A percentile compares a stretch with the other conserved stretches of the same genome.
These are phyloP conservation scores for Listrodromus nycthemerus DNA, from an alignment of 2,888 invertebrate genomes.

Conservation along the genomic window DNA sequence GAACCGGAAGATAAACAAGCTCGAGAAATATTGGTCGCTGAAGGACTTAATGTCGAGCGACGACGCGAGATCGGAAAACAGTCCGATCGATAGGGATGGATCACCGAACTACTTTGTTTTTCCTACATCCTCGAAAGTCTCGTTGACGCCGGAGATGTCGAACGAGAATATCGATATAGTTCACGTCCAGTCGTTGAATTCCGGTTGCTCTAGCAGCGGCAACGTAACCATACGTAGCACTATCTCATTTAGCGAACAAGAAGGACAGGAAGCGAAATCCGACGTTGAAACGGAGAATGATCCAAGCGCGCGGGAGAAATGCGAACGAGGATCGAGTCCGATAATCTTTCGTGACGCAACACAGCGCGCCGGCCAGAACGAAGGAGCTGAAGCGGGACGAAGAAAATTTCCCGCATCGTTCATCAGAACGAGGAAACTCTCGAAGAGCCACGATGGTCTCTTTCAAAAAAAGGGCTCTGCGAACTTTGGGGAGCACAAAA, in stretches of 20 bases:
- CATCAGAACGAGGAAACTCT: conserved; percentile 72
- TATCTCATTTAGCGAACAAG: conserved; percentile 73
- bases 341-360: conserved; percentile 52
- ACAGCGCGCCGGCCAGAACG: neutral
- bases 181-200: conserved; percentile 68
- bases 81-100: conserved; percentile 57
- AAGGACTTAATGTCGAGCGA: conserved; percentile 77
- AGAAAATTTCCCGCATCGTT: conserved; percentile 76
- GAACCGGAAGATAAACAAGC: conserved; percentile 73
- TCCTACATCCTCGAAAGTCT: conserved; percentile 75
- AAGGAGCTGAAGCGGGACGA: conserved; percentile 28
- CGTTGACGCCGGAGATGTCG: conserved; percentile 77
- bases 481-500: conserved; percentile 58
- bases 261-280: conserved; percentile 38
- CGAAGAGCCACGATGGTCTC: conserved; percentile 73
- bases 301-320: conserved; percentile 37
- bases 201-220: conserved; percentile 54
- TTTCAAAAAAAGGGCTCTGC: conserved; percentile 27
- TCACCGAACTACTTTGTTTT: conserved; percentile 75
- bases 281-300: neutral
- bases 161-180: conserved; percentile 70
- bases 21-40: conserved; percentile 80
- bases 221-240: conserved; percentile 73
- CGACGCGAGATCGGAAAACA: conserved; percentile 64
- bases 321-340: conserved; percentile 64